A percentile compares a stretch with the other conserved stretches of the same genome.
These are phyloP conservation scores for Lacerta bilineata DNA, from an alignment of 2,797 vertebrate species.

Conservation along the genomic window DNA sequence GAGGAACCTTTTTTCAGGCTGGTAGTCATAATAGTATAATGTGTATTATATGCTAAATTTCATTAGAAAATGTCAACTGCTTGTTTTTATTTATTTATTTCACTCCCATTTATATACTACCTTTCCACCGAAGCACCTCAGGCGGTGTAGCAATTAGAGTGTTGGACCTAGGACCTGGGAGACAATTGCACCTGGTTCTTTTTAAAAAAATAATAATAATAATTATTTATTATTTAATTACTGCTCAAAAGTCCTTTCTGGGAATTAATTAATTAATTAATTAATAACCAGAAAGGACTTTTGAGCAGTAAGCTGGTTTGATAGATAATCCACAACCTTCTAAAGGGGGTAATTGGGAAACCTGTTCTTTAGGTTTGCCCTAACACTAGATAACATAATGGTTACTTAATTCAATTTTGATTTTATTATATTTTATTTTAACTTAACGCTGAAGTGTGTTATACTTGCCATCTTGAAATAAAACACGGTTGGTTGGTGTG, in stretches of 20 bases:
- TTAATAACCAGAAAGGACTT: no score
- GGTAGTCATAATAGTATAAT: neutral
- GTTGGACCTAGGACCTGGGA: no score
- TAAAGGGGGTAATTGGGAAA: neutral
- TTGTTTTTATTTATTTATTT: neutral
- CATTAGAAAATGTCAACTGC: neutral
- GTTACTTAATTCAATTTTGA: neutral
- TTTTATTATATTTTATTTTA: neutral
- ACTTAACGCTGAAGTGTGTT: neutral
- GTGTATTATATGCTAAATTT: neutral
- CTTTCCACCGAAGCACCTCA: no score
- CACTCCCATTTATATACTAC: no score
- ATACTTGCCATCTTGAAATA: neutral
- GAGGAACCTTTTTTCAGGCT: neutral
- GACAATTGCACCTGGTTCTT: no score
- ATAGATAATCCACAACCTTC: neutral
- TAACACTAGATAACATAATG: neutral
- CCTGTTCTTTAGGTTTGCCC: neutral
- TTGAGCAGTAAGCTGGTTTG: neutral
- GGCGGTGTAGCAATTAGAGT: no score
- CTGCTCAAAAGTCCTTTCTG: no score
- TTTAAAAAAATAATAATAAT: no score
- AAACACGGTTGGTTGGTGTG: neutral
- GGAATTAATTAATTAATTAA: no score
- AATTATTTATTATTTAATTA: no score